Conservation (phyloP, 2,797 vertebrate species). For the Scolopax bukidnonensis region DNA sequence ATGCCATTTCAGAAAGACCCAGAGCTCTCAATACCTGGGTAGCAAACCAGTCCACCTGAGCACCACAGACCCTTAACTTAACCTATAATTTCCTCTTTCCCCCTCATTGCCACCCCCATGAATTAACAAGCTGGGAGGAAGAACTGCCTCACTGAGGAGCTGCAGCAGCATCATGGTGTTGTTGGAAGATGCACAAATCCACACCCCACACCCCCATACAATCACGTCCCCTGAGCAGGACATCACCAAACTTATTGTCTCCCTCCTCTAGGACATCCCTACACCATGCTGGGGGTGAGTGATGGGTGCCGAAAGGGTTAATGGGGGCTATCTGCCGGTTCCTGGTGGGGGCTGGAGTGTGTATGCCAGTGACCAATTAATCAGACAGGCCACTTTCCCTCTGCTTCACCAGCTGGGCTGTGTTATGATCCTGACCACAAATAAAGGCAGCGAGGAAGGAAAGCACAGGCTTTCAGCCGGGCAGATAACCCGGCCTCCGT, state of each 20-base stretch:
- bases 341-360: neutral
- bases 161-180: neutral
- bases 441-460: neutral
- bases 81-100: neutral
- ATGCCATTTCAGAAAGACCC: rapidly evolving
- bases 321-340: neutral
- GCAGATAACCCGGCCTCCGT: neutral
- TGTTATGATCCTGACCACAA: neutral
- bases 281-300: rapidly evolving
- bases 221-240: rapidly evolving
- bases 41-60: neutral
- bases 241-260: neutral
- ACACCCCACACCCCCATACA: rapidly evolving
- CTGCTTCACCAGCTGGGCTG: neutral
- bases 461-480: neutral
- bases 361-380: neutral
- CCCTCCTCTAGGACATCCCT: neutral
- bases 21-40: neutral
- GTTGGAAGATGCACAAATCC: neutral
- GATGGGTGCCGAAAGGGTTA: neutral
- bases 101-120: rapidly evolving
- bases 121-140: neutral
- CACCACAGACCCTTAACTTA: neutral
- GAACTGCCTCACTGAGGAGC: rapidly evolving
- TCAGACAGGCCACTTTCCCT: neutral